phyloP scores from a whole-genome alignment of 2,797 vertebrate species.

The Menidia menidia region DNA sequence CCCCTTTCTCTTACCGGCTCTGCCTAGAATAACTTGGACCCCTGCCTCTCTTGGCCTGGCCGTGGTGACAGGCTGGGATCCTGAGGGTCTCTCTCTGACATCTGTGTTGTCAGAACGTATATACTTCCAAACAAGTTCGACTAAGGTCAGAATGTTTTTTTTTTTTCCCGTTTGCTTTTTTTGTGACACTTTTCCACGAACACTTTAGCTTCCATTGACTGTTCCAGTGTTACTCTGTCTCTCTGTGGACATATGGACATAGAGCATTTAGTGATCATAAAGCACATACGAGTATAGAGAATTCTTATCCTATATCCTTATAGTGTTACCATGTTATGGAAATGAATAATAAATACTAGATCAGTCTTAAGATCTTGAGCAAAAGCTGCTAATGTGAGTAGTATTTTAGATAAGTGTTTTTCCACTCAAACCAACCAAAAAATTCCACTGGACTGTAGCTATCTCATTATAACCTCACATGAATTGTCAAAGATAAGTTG shows the following conservation, averaged over 20 bases:
- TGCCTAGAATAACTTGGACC: slow-evolving; percentile 57
- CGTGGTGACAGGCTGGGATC: slow-evolving; percentile 62
- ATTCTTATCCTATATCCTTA: not conserved
- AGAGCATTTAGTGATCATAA: slow-evolving; percentile 15
- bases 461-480: not conserved
- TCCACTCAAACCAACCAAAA: slow-evolving; percentile 31
- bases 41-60: slow-evolving; percentile 37
- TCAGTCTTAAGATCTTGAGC: slow-evolving; percentile 3
- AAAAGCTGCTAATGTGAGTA: slow-evolving; percentile 3
- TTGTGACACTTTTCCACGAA: slow-evolving; percentile 26
- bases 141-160: slow-evolving; percentile 58
- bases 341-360: slow-evolving; percentile 18
- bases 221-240: slow-evolving; percentile 34
- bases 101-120: slow-evolving; percentile 75
- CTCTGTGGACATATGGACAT: slow-evolving; percentile 8
- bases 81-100: slow-evolving; percentile 66
- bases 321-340: slow-evolving; percentile 23
- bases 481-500: not conserved
- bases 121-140: slow-evolving; percentile 62
- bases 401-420: slow-evolving; percentile 18
- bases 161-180: not conserved
- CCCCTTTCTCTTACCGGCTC: slow-evolving; percentile 45
- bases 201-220: slow-evolving; percentile 38
- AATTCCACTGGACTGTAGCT: slow-evolving; percentile 19
- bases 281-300: not conserved